Evolutionary conservation across 2,888 invertebrate genomes (phyloP).

Genomic region (Smittia aterrima): DNA sequence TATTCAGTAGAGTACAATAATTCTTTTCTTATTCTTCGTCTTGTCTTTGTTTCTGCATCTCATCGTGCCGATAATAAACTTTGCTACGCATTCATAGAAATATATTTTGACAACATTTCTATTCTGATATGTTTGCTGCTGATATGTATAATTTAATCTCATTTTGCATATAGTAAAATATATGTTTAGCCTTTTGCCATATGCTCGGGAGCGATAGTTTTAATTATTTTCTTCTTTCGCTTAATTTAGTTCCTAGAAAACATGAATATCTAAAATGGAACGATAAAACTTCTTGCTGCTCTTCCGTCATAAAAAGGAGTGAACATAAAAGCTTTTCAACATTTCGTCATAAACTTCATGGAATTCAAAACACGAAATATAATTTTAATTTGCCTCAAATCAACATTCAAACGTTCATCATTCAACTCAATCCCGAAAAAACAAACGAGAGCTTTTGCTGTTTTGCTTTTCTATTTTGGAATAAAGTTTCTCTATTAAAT

Average conservation of each 20-base stretch:
- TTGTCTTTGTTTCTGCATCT: constrained; percentile 7
- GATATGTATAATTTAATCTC: constrained; percentile 36
- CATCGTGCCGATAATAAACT: no score
- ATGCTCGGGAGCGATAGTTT: not conserved
- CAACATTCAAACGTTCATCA: constrained; percentile 15
- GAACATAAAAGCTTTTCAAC: not conserved
- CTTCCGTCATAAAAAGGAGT: not conserved
- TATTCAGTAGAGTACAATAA: constrained; percentile 19
- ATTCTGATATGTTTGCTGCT: constrained; percentile 38
- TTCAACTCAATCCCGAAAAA: constrained; percentile 9
- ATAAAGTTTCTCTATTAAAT: constrained; percentile 19
- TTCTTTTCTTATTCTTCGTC: not conserved
- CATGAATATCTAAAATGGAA: not conserved
- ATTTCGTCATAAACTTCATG: not conserved
- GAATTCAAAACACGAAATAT: constrained; percentile 19
- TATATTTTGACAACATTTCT: constrained; percentile 12
- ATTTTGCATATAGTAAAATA: constrained; percentile 15
- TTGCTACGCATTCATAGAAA: not conserved
- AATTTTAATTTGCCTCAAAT: constrained; percentile 18
- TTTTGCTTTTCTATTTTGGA: not conserved
- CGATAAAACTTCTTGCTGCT: not conserved
- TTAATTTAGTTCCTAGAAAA: constrained; percentile 9
- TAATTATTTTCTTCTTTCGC: not conserved
- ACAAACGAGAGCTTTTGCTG: not conserved
- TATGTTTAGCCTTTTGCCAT: not conserved